Percentiles rank a stretch among this genome's conserved stretches.
phyloP scores from a whole-genome alignment of 2,113 vertebrate genomes.

The Hyperoodon ampullatus region DNA sequence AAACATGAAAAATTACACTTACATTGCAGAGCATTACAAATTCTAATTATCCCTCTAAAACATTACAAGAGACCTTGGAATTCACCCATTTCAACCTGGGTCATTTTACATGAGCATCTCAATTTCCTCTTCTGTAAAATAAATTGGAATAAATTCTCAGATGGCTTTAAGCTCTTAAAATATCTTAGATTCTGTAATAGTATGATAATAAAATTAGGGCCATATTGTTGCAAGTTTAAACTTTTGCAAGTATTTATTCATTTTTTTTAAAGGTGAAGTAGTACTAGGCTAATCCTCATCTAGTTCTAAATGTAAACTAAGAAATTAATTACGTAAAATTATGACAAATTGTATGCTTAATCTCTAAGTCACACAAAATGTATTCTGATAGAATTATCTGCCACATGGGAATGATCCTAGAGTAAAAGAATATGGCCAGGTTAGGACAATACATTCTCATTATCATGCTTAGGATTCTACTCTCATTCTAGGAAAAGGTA shows the following conservation, averaged over 20 bases:
- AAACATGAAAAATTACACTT: conserved; percentile 6
- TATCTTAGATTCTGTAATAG: neutral
- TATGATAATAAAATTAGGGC: neutral
- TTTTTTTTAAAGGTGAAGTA: conserved; percentile 11
- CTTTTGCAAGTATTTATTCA: neutral
- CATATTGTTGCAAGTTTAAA: neutral
- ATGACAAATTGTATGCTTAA: conserved; percentile 1
- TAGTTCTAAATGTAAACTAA: conserved; percentile 27
- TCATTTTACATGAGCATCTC: conserved; percentile 19
- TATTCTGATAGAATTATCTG: neutral
- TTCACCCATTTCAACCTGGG: neutral
- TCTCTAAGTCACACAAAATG: conserved; percentile 39
- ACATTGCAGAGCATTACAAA: neutral
- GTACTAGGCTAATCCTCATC: neutral
- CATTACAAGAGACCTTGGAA: neutral
- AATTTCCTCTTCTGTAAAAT: conserved; percentile 38
- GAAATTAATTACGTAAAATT: conserved; percentile 2
- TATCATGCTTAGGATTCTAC: neutral
- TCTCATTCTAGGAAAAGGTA: neutral
- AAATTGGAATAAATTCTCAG: conserved; percentile 34
- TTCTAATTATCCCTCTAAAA: neutral
- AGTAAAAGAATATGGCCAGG: neutral
- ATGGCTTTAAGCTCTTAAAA: neutral
- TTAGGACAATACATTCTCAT: neutral
- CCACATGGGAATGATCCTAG: neutral